Base-by-base conservation (phyloP, 2,113 vertebrate genomes). In the Bufo gargarizans region DNA sequence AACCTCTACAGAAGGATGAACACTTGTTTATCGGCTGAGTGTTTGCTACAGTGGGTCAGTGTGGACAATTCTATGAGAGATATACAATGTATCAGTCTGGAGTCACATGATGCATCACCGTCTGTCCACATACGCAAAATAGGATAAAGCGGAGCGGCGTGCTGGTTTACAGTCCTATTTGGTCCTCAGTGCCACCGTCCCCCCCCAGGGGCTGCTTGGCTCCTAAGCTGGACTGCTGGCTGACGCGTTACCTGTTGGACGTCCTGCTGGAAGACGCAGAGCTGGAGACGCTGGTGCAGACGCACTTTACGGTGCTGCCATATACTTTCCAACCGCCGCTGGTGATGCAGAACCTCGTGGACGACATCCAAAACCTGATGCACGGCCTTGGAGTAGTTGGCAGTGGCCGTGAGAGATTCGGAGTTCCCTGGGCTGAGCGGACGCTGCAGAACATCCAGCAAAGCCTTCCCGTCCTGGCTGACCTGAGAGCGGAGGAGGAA, bases 301-400 rank as follows among this genome's bases (percentile, higher is more conserved):
- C 98, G 96, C 84, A 99, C 97, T 84, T 99, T 99, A 77, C 98
- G 96, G 91, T 99, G 98, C 90, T 99, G 98, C 98, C 98, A 99
- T 91, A 99, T 98, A 90, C 96, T 97, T 91, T 99, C 98, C 0
- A 99, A 95, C 14, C 97, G 95, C 50, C 98, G 92, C 93, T 99
- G 98, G 91, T 99, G 98, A 82, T 99, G 98, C 63, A 99, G 95
- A 55, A 99, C 97, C 89, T 99, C 98, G 0, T 99, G 98, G 0
- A 99, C 98, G 89, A 99, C 97, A 0, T 99, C 98, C 92, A 99
- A 89, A 89, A 99, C 97, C 89, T 98, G 98, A 91, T 99, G 98
- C 33, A 99, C 98, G 1, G 98, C 98, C 93, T 98, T 98, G 92
- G 98, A 99, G 92, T 99, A 99, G 91, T 99, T 99, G 86, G 98